These are phyloP conservation scores for Xiphophorus couchianus DNA, from an alignment of 2,113 vertebrate genomes.

Conservation along the genomic window DNA sequence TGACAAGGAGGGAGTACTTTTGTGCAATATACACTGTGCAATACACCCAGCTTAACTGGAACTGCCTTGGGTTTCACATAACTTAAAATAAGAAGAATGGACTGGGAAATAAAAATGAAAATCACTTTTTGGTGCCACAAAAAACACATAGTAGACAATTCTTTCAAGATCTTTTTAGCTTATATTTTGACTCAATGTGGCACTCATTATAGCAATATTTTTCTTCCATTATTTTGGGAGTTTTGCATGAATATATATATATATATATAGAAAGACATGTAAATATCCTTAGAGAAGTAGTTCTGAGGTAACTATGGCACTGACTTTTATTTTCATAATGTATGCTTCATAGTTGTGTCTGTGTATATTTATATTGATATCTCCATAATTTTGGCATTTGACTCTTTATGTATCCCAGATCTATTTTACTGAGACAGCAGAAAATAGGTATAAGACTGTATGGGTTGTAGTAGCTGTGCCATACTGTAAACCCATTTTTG, in stretches of 20 bases:
- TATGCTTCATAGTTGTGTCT: conserved; percentile 21
- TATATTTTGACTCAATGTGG: conserved; percentile 1
- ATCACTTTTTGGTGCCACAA: conserved; percentile 30
- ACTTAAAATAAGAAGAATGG: neutral
- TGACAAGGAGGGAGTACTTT: neutral
- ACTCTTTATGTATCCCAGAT: conserved; percentile 14
- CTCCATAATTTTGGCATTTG: conserved; percentile 36
- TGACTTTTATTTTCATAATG: conserved; percentile 46
- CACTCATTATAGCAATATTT: neutral
- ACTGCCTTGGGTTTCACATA: conserved; percentile 16
- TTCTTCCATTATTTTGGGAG: neutral
- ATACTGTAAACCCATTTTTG: conserved; percentile 5
- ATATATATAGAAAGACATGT: conserved; percentile 14
- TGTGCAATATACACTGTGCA: conserved; percentile 23
- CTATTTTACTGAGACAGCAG: conserved; percentile 6
- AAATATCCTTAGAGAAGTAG: conserved; percentile 54
- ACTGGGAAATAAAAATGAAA: neutral
- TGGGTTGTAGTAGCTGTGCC: neutral
- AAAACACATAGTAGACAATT: conserved; percentile 20
- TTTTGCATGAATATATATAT: conserved; percentile 39
- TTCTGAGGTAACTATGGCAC: conserved; percentile 20
- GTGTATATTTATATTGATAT: conserved; percentile 15
- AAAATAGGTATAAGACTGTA: neutral
- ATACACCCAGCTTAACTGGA: conserved; percentile 3
- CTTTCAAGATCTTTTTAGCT: neutral